A percentile compares a stretch with the other conserved stretches of the same genome.
Conservation (phyloP, 2,888 invertebrate genomes). For the Drosophila helvetica region DNA sequence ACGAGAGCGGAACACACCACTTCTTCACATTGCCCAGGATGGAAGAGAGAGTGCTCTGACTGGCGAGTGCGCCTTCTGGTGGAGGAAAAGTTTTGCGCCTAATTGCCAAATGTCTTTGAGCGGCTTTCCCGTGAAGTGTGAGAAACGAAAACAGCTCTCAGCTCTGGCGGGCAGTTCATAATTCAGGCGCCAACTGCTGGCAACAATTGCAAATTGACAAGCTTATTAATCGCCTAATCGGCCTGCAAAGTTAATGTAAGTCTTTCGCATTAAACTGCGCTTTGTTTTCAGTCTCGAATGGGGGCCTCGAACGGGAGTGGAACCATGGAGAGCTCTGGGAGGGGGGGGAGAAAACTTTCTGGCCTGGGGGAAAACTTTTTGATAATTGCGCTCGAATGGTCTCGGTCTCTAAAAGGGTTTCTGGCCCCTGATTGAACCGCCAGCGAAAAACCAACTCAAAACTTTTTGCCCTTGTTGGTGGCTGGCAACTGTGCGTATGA, state of each 20-base stretch:
- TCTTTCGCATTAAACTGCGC: slow-evolving; percentile 67
- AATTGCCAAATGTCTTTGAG: slow-evolving; percentile 67
- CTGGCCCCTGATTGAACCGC: slow-evolving; percentile 38
- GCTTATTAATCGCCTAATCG: slow-evolving; percentile 79
- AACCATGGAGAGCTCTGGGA: not conserved
- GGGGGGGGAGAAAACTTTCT: slow-evolving; percentile 52
- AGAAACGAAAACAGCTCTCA: slow-evolving; percentile 38
- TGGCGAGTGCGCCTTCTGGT: not conserved
- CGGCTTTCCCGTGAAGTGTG: slow-evolving; percentile 54
- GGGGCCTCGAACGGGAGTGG: not conserved
- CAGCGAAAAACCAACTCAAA: slow-evolving; percentile 39
- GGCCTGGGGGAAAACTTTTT: slow-evolving; percentile 65
- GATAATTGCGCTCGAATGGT: slow-evolving; percentile 73
- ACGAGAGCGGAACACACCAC: slow-evolving; percentile 5
- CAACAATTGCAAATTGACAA: slow-evolving; percentile 77
- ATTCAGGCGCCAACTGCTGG: slow-evolving; percentile 67
- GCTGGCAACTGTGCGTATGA: slow-evolving; percentile 52
- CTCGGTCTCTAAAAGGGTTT: slow-evolving; percentile 65
- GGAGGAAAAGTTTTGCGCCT: slow-evolving; percentile 47
- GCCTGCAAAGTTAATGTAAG: slow-evolving; percentile 75
- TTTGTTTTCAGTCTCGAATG: slow-evolving; percentile 37
- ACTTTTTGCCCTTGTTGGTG: slow-evolving; percentile 28
- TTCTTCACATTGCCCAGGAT: not conserved
- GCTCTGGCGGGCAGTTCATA: slow-evolving; percentile 62
- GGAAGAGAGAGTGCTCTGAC: not conserved